phyloP scores from a whole-genome alignment of 2,888 invertebrate genomes.

The Diarsia mendica region DNA sequence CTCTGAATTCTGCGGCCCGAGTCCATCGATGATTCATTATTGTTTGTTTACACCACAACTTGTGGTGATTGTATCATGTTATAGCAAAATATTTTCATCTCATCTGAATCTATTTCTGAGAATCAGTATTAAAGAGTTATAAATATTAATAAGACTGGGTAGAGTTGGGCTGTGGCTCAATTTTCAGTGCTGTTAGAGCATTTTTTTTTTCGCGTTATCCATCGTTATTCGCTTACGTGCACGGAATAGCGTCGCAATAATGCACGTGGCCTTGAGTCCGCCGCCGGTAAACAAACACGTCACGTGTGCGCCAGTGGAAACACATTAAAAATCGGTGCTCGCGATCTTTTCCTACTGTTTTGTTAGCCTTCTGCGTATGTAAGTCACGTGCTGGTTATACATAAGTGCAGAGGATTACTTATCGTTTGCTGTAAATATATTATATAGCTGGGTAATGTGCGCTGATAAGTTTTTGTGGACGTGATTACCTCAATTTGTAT shows the following conservation, averaged over 20 bases:
- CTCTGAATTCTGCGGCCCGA: constrained; percentile 64
- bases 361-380: constrained; percentile 64
- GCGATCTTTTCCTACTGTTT: constrained; percentile 69
- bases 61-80: constrained; percentile 47
- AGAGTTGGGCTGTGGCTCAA: constrained; percentile 24
- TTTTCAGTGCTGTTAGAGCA: constrained; percentile 49
- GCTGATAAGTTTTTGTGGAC: constrained; percentile 43
- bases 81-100: constrained; percentile 46
- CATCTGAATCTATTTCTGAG: constrained; percentile 40
- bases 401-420: constrained; percentile 56
- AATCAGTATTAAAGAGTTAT: constrained; percentile 10
- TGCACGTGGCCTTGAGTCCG: constrained; percentile 84
- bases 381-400: constrained; percentile 61
- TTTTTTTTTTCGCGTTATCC: constrained; percentile 67
- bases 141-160: constrained; percentile 30
- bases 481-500: constrained; percentile 37
- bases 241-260: constrained; percentile 83
- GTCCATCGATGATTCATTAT: constrained; percentile 66
- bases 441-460: constrained; percentile 3
- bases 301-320: constrained; percentile 78
- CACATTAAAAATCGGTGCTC: constrained; percentile 71
- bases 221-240: constrained; percentile 73
- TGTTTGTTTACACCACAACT: constrained; percentile 67
- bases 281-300: constrained; percentile 83
- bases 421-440: constrained; percentile 44